phyloP scores from a whole-genome alignment of 2,888 invertebrate genomes.

The Frankliniella intonsa region DNA sequence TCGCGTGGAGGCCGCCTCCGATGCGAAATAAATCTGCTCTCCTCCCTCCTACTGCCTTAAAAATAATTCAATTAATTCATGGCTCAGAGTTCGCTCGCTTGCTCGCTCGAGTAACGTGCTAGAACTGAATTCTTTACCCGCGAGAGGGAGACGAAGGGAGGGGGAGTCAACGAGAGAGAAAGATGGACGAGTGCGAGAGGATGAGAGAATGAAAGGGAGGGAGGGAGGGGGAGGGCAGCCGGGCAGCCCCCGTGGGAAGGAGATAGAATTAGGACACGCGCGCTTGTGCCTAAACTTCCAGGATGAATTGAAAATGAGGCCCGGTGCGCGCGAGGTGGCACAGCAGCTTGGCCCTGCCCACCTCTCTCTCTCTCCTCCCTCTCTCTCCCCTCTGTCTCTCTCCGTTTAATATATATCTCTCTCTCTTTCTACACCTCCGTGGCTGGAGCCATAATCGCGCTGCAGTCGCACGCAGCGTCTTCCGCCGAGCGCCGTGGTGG shows the following conservation, averaged over 20 bases:
- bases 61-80: constrained; percentile 27
- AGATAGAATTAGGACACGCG: constrained; percentile 24
- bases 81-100: neutral
- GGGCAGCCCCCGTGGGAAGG: neutral
- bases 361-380: neutral
- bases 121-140: constrained; percentile 3
- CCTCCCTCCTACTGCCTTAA: neutral
- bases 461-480: too few species aligned
- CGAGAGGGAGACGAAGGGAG: neutral
- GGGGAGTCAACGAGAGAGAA: neutral
- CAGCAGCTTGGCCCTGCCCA: neutral
- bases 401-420: neutral
- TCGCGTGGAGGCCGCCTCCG: neutral
- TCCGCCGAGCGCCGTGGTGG: too few species aligned
- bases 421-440: neutral
- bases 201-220: neutral
- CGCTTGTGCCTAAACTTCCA: constrained; percentile 20
- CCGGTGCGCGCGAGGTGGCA: too few species aligned
- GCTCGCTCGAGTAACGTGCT: neutral
- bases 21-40: constrained; percentile 5
- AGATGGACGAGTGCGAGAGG: neutral
- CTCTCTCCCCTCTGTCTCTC: neutral
- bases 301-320: constrained; percentile 23
- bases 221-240: neutral
- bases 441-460: neutral